Percentiles rank a stretch among this genome's conserved stretches.
phyloP scores from a whole-genome alignment of 2,888 invertebrate species.

The Ernsta delagoae region DNA sequence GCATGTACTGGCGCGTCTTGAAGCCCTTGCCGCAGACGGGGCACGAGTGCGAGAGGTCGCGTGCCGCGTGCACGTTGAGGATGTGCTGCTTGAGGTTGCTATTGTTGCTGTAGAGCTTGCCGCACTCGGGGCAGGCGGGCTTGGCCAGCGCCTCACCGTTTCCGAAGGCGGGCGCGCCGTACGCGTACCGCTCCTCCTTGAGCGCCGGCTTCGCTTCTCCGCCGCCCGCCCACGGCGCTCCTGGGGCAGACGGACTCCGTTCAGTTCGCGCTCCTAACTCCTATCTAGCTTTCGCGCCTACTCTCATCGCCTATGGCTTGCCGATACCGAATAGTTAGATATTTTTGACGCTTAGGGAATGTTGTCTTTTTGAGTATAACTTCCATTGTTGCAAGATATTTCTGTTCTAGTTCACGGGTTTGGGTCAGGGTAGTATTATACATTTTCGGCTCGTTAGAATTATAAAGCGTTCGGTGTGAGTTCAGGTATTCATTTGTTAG shows the following conservation, averaged over 20 bases:
- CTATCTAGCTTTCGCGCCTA: slow-evolving; percentile 16
- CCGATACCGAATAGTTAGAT: slow-evolving; percentile 8
- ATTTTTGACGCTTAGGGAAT: slow-evolving; percentile 9
- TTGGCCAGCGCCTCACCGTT: slow-evolving; percentile 73
- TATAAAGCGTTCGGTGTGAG: slow-evolving; percentile 61
- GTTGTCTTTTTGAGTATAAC: slow-evolving; percentile 40
- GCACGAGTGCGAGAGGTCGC: slow-evolving; percentile 85
- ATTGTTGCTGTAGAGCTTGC: slow-evolving; percentile 88
- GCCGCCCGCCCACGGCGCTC: slow-evolving; percentile 74
- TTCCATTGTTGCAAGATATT: slow-evolving; percentile 52
- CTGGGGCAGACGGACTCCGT: slow-evolving; percentile 80
- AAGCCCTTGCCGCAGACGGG: slow-evolving; percentile 87
- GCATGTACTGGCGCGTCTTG: slow-evolving; percentile 89
- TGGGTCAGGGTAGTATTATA: slow-evolving; percentile 13
- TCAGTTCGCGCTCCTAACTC: slow-evolving; percentile 53
- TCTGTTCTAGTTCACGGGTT: slow-evolving; percentile 38
- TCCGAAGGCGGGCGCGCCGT: slow-evolving; percentile 53
- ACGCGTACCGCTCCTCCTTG: slow-evolving; percentile 54
- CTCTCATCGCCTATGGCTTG: background rate
- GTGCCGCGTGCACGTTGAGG: slow-evolving; percentile 87
- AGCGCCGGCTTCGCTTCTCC: slow-evolving; percentile 47
- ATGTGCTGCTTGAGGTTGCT: slow-evolving; percentile 89
- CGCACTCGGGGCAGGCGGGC: slow-evolving; percentile 88
- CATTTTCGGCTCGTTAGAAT: slow-evolving; percentile 45
- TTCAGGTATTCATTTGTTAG: slow-evolving; percentile 72